Base-by-base conservation (phyloP, 1,140 invertebrate genomes). In the Zaprionus capensis region DNA sequence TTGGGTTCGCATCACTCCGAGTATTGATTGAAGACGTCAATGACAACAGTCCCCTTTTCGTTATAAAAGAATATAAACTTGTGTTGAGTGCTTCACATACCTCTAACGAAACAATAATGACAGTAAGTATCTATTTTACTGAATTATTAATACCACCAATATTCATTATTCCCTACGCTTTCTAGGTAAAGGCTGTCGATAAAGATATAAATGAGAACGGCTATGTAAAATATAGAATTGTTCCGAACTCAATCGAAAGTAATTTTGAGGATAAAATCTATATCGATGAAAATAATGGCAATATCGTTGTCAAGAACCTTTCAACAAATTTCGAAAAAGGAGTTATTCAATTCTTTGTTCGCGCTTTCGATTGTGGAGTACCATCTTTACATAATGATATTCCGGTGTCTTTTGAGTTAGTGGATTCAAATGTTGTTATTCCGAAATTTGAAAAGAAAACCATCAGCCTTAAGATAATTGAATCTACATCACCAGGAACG, bases 11-110 rank as follows among this genome's bases (percentile, higher is more conserved):
- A 2, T 95, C 95, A 7, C 95, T 99, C 5, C 94, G 96, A 81
- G 95, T 99, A 9, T 95, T 94, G 80, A 95, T 99, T 9, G 93
- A 93, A 4, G 98, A 99, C 93, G 94, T 95, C 62, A 99, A 99
- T 93, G 98, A 99, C 91, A 97, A 98, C 93, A 92, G 95, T 55
- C 98, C 98, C 1, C 92, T 93, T 55, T 99, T 99, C 93, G 93
- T 95, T 34, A 92, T 97, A 15, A 95, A 94, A 58, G 97, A 98
- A 92, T 98, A 98, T 85, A 96, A 96, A 92, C 95, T 95, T 4
- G 95, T 95, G 34, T 95, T 97, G 58, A 94, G 95, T 68, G 93
- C 94, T 22, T 96, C 96, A 92, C 92, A 94, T 24, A 94, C 94
- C 2, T 81, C 95, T 6, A 95, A 95, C 85, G 94, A 94, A 75